Evolutionary conservation across 2,888 invertebrate species (phyloP).

Genomic region (Pimpla rufipes): DNA sequence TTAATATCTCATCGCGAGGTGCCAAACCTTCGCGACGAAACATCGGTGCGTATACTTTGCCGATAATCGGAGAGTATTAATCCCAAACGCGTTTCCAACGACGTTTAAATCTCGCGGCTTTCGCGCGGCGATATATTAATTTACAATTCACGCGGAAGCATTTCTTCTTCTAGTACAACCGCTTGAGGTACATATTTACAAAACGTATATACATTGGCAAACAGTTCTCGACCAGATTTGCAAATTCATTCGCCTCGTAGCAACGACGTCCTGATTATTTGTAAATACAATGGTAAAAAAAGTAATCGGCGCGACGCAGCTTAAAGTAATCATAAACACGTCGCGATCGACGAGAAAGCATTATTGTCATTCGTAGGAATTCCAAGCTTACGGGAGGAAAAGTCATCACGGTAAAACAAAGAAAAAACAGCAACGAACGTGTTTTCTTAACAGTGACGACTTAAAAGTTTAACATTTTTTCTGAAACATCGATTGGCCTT

Average conservation of each 20-base stretch:
- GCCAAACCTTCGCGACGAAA: background rate
- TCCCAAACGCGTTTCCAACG: constrained; percentile 10
- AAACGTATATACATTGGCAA: constrained; percentile 60
- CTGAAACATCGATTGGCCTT: background rate
- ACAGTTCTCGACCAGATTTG: constrained; percentile 26
- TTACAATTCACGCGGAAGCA: constrained; percentile 49
- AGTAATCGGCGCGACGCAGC: constrained; percentile 7
- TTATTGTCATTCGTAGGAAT: constrained; percentile 71
- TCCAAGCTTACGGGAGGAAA: background rate
- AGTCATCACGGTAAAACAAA: background rate
- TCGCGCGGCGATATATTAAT: constrained; percentile 18
- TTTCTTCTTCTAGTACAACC: constrained; percentile 12
- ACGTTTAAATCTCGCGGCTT: constrained; percentile 31
- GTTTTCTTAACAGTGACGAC: background rate
- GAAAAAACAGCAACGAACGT: background rate
- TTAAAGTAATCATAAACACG: background rate
- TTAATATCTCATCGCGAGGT: background rate
- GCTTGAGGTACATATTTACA: constrained; percentile 49
- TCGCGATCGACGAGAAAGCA: constrained; percentile 19
- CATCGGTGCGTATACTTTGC: background rate
- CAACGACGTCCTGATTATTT: constrained; percentile 8
- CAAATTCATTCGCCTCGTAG: background rate
- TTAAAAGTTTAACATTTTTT: background rate
- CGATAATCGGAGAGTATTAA: background rate
- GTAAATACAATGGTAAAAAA: constrained; percentile 22